phyloP scores from a whole-genome alignment of 2,888 invertebrate genomes.

The Uropetala carovei region DNA sequence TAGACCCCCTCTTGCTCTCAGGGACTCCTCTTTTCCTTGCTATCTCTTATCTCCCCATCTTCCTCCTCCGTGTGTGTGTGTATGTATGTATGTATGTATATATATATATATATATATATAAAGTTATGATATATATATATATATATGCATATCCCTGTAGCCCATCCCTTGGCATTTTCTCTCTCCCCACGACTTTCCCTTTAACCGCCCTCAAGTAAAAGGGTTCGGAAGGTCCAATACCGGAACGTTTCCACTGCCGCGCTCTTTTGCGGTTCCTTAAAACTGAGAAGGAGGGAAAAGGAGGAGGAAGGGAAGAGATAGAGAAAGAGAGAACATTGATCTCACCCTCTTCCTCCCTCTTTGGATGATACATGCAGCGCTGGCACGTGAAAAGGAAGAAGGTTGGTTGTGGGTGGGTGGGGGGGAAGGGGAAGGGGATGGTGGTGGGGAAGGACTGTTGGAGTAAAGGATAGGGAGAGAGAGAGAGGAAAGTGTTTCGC shows the following conservation, averaged over 20 bases:
- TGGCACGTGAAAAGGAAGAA: neutral
- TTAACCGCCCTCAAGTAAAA: conserved; percentile 9
- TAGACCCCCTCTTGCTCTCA: neutral
- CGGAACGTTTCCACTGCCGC: conserved; percentile 7
- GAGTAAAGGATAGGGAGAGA: neutral
- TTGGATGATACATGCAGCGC: neutral
- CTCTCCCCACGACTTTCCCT: neutral
- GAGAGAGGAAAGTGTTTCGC: conserved; percentile 1
- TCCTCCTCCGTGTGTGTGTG: neutral
- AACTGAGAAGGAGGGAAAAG: neutral
- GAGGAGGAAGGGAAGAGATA: too few relatives aligned
- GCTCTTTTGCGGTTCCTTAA: conserved; percentile 14
- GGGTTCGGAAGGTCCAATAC: neutral
- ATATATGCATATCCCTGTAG: neutral
- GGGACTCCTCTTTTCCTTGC: neutral
- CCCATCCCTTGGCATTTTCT: neutral
- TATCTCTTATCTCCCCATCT: too few relatives aligned
- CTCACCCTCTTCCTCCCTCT: neutral
- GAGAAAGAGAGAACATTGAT: neutral
- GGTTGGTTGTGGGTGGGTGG: too few relatives aligned
- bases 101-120: neutral
- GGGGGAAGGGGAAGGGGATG: too few relatives aligned
- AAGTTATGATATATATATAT: neutral
- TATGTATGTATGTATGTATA: neutral
- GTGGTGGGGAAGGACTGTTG: too few relatives aligned